Base-by-base conservation (phyloP, 2,113 vertebrate species). In the Rhabdomys dilectus region DNA sequence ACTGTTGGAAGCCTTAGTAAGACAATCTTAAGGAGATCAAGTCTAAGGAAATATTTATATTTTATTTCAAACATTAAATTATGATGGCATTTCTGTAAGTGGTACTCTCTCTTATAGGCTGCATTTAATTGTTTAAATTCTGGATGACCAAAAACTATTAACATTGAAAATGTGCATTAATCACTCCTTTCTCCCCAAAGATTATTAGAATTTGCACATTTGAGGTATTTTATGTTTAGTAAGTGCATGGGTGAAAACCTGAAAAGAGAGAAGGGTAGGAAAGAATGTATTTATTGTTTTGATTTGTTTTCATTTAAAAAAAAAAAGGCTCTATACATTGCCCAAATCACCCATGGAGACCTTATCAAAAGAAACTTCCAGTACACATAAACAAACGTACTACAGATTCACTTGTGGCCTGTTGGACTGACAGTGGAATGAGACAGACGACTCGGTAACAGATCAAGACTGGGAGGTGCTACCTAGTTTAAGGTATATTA, bases 281-380 rank as follows among this genome's bases (percentile, higher is more conserved):
- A 80, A 94, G 1, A 87, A 51, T 82, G 45, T 22, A 68, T 77
- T 78, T 62, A 88, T 62, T 75, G 53, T 15, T 51, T 90, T 81
- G 22, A 82, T 26, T 91, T 87, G 9, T 66, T 86, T 89, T 36
- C 45, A 96, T 24, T 24, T 16, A 70, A 66, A 36, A 66, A 36
- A 66, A 36, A 91, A 93, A 75, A 75, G 39, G 39, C 22, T 42
- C 39, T 75, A 42, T 73, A 39, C 39, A 75, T 42, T 22, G 21
- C 72, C 39, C 19, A 56, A 62, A 91, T 56, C 82, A 95, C 53
- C 29, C 3, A 84, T 8, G 62, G 73, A 11, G 68, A 64, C 12
- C 45, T 82, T 91, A 87, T 75, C 82, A 95, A 11, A 89, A 58
- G 56, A 87, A 95, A 87, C 36, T 84, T 73, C 42, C 90, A 91